Percentiles rank a stretch among this genome's conserved stretches.
These are phyloP conservation scores for Amorpha juglandis DNA, from an alignment of 2,888 invertebrate species.

Conservation along the genomic window DNA sequence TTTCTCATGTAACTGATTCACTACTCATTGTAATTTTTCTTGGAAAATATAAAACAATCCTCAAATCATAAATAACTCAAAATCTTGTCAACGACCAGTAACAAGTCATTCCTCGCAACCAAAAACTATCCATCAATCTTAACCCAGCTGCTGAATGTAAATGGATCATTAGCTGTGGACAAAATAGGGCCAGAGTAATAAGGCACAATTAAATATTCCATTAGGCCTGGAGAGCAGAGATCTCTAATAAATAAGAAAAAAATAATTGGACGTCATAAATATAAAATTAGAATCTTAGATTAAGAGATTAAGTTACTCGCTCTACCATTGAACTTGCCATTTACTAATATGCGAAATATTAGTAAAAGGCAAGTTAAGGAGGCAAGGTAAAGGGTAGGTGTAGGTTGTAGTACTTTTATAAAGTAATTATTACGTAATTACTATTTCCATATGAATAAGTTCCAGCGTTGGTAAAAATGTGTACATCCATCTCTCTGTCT, in stretches of 20 bases:
- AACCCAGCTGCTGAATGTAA: slow-evolving; percentile 16
- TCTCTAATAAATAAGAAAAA: background rate
- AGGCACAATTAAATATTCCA: slow-evolving; percentile 16
- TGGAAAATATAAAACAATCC: no score
- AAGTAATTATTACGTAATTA: no score
- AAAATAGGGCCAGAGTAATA: slow-evolving; percentile 8
- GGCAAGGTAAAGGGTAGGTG: no score
- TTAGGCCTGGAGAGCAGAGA: background rate
- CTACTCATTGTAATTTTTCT: no score
- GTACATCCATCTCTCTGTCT: background rate
- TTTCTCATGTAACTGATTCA: no score
- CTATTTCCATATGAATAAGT: background rate
- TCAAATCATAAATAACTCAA: background rate
- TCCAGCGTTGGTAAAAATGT: background rate
- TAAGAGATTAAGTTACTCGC: no score
- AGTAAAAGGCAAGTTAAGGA: no score
- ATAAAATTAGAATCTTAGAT: no score
- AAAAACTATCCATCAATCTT: slow-evolving; percentile 21
- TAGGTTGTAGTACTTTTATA: no score
- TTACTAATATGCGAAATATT: no score
- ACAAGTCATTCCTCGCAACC: background rate
- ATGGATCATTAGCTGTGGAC: slow-evolving; percentile 12
- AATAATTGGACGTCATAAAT: no score
- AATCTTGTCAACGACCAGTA: background rate
- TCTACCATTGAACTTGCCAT: no score